Evolutionary conservation across 2,888 invertebrate species (phyloP), one percentile per base, ranked within the genome.

Genomic region (Ferrisia virgata): DNA sequence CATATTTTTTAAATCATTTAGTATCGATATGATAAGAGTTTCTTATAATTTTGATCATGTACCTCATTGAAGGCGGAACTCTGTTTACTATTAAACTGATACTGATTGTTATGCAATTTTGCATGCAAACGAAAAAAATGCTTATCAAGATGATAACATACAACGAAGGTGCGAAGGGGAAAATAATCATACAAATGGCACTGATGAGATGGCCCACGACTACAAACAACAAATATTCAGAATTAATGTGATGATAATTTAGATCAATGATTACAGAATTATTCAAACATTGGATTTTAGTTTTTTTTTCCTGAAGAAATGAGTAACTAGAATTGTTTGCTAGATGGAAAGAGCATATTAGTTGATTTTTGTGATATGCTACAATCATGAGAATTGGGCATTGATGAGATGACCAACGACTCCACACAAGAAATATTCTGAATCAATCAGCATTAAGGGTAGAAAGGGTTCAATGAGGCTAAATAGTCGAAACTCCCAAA

Each of bases 51-150:
- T 22, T 9, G 78, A n/a, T 69, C 11, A 22, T 25, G 15, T 53
- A 80, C 53, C 80, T 80, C 47, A 80, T 53, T 8, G 18, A 47
- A 22, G 47, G 43, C 6, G 80, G 80, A 33, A 80, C 53, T 53
- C 80, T 22, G 8, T 33, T 43, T 28, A 80, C 31, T 33, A 80
- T 53, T n/a, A 80, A 31, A n/a, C 80, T 53, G 53, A 80, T 80
- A 80, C 80, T 80, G 5, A 80, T 80, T 53, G 80, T 53, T 4
- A 80, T 13, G 13, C 80, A 80, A 18, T 80, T 80, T 31, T 80
- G 80, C 80, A 80, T 43, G 11, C 80, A 80, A 18, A 80, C 33
- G 40, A 43, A 47, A 80, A 53, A 80, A 53, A 80, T 53, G 18
- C 80, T 47, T 53, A 80, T n/a, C n/a, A 80, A 11, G 31, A 80